Percentiles rank a stretch among this genome's conserved stretches.
These are phyloP conservation scores for Trichonephila clavata DNA, from an alignment of 1,140 invertebrate genomes.

Conservation along the genomic window DNA sequence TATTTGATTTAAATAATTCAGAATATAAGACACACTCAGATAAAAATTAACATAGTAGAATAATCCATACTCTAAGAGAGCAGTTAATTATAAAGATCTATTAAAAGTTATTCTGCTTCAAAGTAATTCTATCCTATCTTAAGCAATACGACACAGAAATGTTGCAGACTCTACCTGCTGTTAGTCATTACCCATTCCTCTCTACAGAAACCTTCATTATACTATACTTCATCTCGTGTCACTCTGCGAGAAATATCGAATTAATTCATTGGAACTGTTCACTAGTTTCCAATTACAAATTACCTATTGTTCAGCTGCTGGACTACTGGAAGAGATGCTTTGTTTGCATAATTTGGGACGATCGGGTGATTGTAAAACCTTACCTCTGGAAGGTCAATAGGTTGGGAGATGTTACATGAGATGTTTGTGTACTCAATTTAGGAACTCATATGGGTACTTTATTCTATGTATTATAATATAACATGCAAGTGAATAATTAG, in stretches of 20 bases:
- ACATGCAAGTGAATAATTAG: too few species aligned
- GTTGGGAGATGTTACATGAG: background rate
- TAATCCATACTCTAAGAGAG: too few species aligned
- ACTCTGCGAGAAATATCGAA: background rate
- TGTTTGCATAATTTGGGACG: background rate
- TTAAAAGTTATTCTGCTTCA: too few species aligned
- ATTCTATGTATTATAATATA: background rate
- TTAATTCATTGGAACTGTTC: background rate
- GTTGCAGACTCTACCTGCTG: background rate
- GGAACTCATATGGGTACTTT: background rate
- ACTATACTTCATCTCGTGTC: background rate
- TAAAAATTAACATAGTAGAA: too few species aligned
- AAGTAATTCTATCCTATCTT: too few species aligned
- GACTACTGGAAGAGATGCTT: background rate
- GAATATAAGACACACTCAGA: too few species aligned
- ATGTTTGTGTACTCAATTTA: background rate
- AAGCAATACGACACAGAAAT: too few species aligned
- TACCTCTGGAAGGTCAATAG: background rate
- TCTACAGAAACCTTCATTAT: background rate
- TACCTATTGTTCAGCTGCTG: background rate
- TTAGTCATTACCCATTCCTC: background rate
- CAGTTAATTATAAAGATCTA: too few species aligned
- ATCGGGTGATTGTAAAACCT: background rate
- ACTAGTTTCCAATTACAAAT: background rate
- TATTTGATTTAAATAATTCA: too few species aligned